Evolutionary conservation across 2,797 vertebrate species (phyloP), one percentile per base, ranked within the genome.

Genomic region (Rhodeus uyekii): DNA sequence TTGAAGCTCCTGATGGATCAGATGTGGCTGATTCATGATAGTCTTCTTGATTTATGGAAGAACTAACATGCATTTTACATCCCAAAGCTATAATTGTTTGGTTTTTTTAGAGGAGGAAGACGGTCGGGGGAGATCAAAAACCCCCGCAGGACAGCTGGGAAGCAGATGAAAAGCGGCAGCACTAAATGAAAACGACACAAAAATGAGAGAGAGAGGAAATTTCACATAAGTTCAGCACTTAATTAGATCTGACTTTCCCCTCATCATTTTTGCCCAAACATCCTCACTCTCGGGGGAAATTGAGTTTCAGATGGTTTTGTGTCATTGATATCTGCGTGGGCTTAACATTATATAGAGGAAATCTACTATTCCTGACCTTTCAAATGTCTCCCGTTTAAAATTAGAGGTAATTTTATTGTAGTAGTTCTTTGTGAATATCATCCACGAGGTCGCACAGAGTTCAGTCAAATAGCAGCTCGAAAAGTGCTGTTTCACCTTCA

Each of bases 251-350:
- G 83, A 87, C 82, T 90, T 90, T 91, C 89, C 82, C 72, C 68
- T 90, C 87, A 86, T 84, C 61, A 80, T 24, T 88, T 83, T 83
- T 88, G 88, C 82, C 84, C 87, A 89, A 90, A 87, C 84, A 84
- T 81, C 88, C 88, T 88, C 84, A 87, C 91, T 91, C 87, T 86
- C 78, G 71, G 89, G 68, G 83, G 85, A 87, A 89, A 90, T 90
- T 80, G 64, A 89, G 91, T 91, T 91, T 93, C 92, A 85, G 82
- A 84, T 0, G 87, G 83, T 85, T 86, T 85, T 78, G 82, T 87
- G 86, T 60, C 60, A 58, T 86, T 88, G 58, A 85, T 91, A 92
- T 94, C 92, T 90, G 91, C 91, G 94, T 94, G 94, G 93, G 94
- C 92, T 89, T 92, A 91, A 88, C 82, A 87, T 87, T 75, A 83